These are phyloP conservation scores for Aquatica leii DNA, from an alignment of 2,888 invertebrate species.

Conservation along the genomic window DNA sequence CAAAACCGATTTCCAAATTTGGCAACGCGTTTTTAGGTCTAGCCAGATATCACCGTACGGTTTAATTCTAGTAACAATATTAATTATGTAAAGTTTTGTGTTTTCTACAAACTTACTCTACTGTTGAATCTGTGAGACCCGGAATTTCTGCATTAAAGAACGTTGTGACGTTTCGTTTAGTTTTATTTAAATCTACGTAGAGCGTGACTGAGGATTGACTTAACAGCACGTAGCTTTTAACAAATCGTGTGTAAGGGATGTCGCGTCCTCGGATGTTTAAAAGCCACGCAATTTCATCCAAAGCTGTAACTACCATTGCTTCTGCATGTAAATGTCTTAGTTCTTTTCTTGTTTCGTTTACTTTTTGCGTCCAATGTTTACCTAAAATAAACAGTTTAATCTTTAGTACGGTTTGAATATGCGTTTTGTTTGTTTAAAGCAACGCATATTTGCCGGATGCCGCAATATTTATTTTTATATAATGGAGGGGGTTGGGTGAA, in stretches of 20 bases:
- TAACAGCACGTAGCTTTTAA: constrained; percentile 78
- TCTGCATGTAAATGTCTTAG: constrained; percentile 71
- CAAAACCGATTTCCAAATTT: constrained; percentile 71
- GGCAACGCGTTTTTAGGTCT: constrained; percentile 72
- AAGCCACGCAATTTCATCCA: constrained; percentile 90
- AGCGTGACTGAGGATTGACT: constrained; percentile 71
- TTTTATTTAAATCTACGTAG: constrained; percentile 74
- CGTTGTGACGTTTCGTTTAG: constrained; percentile 53
- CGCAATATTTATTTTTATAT: too few species aligned
- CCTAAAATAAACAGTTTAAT: constrained; percentile 57
- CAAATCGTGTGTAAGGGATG: constrained; percentile 80
- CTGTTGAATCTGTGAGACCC: constrained; percentile 68
- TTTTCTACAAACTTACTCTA: constrained; percentile 64
- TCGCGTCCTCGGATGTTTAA: constrained; percentile 89
- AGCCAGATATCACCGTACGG: constrained; percentile 76
- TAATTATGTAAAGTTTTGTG: not conserved
- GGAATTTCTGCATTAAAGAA: constrained; percentile 64
- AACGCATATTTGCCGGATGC: too few species aligned
- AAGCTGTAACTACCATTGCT: constrained; percentile 83
- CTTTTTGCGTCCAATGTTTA: constrained; percentile 78
- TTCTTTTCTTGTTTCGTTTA: constrained; percentile 70
- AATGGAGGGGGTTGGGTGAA: too few species aligned
- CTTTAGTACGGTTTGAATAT: not conserved
- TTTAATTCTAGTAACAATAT: constrained; percentile 65
- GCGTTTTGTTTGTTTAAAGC: too few species aligned